A percentile compares a stretch with the other conserved stretches of the same genome.
These are phyloP conservation scores for Panthera leo DNA, from an alignment of 2,113 vertebrate species.

Conservation along the genomic window DNA sequence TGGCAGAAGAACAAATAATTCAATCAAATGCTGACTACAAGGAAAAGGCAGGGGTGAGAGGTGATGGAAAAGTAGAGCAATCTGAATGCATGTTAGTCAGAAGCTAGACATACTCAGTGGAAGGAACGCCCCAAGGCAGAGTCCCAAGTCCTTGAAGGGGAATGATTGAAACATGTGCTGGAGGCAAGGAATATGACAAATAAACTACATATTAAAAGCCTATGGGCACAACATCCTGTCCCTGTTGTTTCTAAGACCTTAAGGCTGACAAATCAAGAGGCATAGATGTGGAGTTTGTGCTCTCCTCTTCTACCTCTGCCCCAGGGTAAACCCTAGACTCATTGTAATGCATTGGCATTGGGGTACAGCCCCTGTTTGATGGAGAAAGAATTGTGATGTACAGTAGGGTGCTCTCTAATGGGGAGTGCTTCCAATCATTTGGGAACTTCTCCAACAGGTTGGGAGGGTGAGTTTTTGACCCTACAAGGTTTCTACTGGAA, in stretches of 20 bases:
- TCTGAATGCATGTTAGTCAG: neutral
- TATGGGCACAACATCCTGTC: neutral
- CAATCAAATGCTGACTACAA: neutral
- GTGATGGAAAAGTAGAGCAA: neutral
- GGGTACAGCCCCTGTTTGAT: neutral
- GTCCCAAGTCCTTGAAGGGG: neutral
- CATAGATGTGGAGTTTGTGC: neutral
- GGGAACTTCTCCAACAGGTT: too few species aligned
- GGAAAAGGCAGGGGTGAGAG: neutral
- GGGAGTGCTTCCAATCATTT: too few species aligned
- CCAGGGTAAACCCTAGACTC: neutral
- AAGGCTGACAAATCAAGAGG: neutral
- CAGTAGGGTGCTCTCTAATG: too few species aligned
- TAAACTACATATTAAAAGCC: neutral
- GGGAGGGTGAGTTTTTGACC: too few species aligned
- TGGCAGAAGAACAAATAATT: neutral
- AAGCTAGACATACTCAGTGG: neutral
- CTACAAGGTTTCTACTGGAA: too few species aligned
- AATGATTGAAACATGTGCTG: neutral
- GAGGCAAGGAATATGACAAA: neutral
- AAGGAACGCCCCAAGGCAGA: neutral
- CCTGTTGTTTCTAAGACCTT: neutral
- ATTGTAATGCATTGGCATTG: neutral
- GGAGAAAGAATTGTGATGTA: too few species aligned
- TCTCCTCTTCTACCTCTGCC: neutral